These are phyloP conservation scores for Brachyhypopomus gauderio DNA, from an alignment of 2,113 vertebrate species.

Conservation along the genomic window DNA sequence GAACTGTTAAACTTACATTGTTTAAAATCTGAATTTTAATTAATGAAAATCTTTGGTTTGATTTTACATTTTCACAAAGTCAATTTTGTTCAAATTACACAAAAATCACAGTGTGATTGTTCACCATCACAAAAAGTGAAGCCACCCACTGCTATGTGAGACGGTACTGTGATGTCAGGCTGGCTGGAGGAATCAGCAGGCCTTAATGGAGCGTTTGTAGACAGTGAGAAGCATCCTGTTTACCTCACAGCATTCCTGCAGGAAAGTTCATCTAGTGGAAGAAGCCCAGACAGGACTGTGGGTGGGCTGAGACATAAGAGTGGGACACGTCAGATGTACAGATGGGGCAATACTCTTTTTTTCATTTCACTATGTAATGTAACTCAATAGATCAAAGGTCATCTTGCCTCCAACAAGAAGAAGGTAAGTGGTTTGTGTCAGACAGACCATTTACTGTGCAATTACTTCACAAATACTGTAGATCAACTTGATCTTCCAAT, in stretches of 20 bases:
- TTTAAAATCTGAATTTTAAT: too few relatives aligned
- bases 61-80: too few relatives aligned
- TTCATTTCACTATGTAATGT: neutral
- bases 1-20: too few relatives aligned
- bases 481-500: too few relatives aligned
- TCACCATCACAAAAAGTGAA: too few relatives aligned
- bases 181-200: neutral
- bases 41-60: too few relatives aligned
- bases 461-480: neutral
- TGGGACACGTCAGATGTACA: too few relatives aligned
- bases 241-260: neutral
- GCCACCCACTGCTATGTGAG: neutral
- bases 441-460: neutral
- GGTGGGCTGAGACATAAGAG: neutral
- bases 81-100: too few relatives aligned
- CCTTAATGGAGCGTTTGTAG: neutral
- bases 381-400: neutral
- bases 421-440: too few relatives aligned
- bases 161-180: neutral
- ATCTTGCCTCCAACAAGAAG: neutral
- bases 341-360: neutral
- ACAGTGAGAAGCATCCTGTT: constrained; percentile 19
- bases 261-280: constrained; percentile 9
- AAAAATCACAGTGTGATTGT: too few relatives aligned
- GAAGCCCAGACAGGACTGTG: neutral